A percentile compares a stretch with the other conserved stretches of the same genome.
Evolutionary conservation across 2,888 invertebrate species (phyloP).

Genomic region (Gonocerus acuteangulatus): DNA sequence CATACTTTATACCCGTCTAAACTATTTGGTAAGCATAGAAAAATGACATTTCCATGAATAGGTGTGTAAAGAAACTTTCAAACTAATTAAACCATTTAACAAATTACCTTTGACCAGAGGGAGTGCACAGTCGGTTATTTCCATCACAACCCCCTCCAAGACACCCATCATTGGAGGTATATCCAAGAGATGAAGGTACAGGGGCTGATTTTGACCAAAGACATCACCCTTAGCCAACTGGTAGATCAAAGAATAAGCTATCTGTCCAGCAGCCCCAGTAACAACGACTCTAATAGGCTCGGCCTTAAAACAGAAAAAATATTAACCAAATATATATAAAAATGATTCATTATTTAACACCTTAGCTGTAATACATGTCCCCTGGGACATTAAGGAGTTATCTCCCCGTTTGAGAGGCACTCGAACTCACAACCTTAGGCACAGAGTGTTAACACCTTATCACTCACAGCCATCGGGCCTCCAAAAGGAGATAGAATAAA

Average conservation of each 20-base stretch:
- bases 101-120: slow-evolving; percentile 73
- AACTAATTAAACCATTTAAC: too few relatives aligned
- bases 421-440: too few relatives aligned
- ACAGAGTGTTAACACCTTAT: too few relatives aligned
- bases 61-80: too few relatives aligned
- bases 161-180: slow-evolving; percentile 92
- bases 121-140: slow-evolving; percentile 89
- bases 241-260: slow-evolving; percentile 91
- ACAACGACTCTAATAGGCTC: slow-evolving; percentile 88
- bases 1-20: too few relatives aligned
- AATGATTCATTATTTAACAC: not conserved
- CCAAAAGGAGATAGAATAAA: too few relatives aligned
- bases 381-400: too few relatives aligned
- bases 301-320: slow-evolving; percentile 55
- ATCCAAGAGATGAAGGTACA: slow-evolving; percentile 85
- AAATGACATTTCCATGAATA: too few relatives aligned
- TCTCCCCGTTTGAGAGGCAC: too few relatives aligned
- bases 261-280: slow-evolving; percentile 98
- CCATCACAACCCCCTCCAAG: slow-evolving; percentile 97
- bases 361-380: too few relatives aligned
- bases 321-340: not conserved
- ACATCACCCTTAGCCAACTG: slow-evolving; percentile 93
- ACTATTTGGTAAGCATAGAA: too few relatives aligned
- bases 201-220: slow-evolving; percentile 79
- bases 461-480: too few relatives aligned